Evolutionary conservation across 2,797 vertebrate genomes (phyloP).

Genomic region (Myiotriccus ornatus): DNA sequence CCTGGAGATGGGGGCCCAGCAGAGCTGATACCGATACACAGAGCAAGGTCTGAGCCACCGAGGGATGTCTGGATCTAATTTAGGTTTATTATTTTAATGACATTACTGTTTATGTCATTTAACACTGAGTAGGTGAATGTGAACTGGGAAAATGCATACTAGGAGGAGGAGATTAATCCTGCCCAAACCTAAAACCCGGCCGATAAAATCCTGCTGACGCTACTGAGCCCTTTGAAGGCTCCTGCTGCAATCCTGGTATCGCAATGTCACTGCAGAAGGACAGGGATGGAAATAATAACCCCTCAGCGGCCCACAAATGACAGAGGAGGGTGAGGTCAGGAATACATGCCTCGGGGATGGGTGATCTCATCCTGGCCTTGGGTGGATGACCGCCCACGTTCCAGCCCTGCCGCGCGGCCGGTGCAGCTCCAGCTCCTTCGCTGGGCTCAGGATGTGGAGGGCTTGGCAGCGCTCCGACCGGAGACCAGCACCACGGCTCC

Average conservation of each 20-base stretch:
- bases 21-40: background rate
- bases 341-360: slow-evolving; percentile 34
- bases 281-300: slow-evolving; percentile 56
- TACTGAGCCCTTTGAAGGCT: slow-evolving; percentile 17
- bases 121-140: slow-evolving; percentile 26
- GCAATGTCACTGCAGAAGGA: slow-evolving; percentile 44
- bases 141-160: background rate
- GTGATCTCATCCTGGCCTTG: slow-evolving; percentile 61
- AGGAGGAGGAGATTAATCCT: slow-evolving; percentile 23
- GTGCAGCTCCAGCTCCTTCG: background rate
- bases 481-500: background rate
- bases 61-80: slow-evolving; percentile 42
- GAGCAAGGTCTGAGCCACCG: background rate
- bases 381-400: slow-evolving; percentile 37
- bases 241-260: slow-evolving; percentile 32
- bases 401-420: background rate
- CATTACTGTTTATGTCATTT: slow-evolving; percentile 53
- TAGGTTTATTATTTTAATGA: slow-evolving; percentile 53
- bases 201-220: slow-evolving; percentile 58
- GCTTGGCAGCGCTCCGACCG: background rate
- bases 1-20: background rate
- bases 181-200: slow-evolving; percentile 16
- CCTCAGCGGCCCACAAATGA: slow-evolving; percentile 35
- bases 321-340: slow-evolving; percentile 63
- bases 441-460: background rate